Evolutionary conservation across 2,888 invertebrate species (phyloP).

Genomic region (Pollenia labialis): DNA sequence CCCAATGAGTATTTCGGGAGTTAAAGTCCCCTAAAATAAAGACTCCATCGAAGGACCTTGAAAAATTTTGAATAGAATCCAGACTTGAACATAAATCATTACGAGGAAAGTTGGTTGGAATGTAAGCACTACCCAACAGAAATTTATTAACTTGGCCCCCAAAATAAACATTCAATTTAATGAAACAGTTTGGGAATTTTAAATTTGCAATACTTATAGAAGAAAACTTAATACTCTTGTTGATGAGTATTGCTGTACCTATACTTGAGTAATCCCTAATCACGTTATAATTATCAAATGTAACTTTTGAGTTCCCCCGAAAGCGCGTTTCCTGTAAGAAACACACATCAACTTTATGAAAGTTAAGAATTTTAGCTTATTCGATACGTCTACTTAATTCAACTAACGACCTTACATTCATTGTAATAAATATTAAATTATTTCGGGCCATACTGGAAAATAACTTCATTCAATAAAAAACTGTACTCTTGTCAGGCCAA

Average conservation of each 20-base stretch:
- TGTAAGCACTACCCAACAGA: not conserved
- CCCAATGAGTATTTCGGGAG: slow-evolving; percentile 9
- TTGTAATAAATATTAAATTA: not conserved
- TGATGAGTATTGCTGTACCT: not conserved
- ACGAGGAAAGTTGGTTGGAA: slow-evolving; percentile 20
- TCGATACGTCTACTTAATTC: slow-evolving; percentile 16
- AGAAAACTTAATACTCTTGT: slow-evolving; percentile 6
- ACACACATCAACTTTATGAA: not conserved
- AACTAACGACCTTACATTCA: slow-evolving; percentile 17
- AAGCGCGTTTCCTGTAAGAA: too few relatives aligned
- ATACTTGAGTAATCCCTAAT: slow-evolving; percentile 24
- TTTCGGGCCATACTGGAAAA: slow-evolving; percentile 8
- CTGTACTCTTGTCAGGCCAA: not conserved
- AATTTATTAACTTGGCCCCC: too few relatives aligned
- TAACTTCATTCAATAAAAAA: slow-evolving; percentile 3
- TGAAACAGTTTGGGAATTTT: slow-evolving; percentile 4
- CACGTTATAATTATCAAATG: slow-evolving; percentile 15
- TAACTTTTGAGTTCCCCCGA: too few relatives aligned
- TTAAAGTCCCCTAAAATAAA: slow-evolving; percentile 48
- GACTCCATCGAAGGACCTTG: not conserved
- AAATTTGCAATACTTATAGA: not conserved
- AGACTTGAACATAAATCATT: not conserved
- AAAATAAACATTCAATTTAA: too few relatives aligned
- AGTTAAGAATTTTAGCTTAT: slow-evolving; percentile 9
- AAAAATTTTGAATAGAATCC: not conserved